These are phyloP conservation scores for Peromyscus aztecus DNA, from an alignment of 2,797 vertebrate species.

Conservation along the genomic window DNA sequence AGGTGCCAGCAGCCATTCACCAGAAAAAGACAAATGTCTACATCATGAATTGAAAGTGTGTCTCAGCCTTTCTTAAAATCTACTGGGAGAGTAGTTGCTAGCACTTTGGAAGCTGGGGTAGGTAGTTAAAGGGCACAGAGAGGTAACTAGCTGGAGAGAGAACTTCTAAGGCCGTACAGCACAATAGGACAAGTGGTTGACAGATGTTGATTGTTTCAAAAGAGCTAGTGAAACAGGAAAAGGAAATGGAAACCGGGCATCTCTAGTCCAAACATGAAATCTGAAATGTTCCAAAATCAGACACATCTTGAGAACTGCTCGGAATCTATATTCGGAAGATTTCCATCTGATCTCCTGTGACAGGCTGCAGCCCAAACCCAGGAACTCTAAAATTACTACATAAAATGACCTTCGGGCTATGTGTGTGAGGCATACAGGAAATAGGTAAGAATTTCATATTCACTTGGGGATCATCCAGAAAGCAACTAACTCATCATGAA, in stretches of 20 bases:
- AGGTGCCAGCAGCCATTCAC: background rate
- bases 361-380: background rate
- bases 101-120: background rate
- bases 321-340: background rate
- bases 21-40: background rate
- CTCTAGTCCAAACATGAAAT: background rate
- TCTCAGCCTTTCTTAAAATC: background rate
- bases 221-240: background rate
- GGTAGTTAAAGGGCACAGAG: background rate
- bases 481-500: background rate
- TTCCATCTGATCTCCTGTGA: background rate
- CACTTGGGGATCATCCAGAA: background rate
- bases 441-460: background rate
- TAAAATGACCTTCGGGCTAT: background rate
- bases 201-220: background rate
- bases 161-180: background rate
- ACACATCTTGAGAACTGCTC: background rate
- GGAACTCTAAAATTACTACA: background rate
- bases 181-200: too few relatives aligned
- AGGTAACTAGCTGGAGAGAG: background rate
- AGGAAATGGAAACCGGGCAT: background rate
- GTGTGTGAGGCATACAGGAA: background rate
- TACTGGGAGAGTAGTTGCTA: background rate
- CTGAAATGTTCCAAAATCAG: background rate
- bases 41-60: background rate